phyloP scores from a whole-genome alignment of 2,797 vertebrate species.

The Corythornis leucogaster region DNA sequence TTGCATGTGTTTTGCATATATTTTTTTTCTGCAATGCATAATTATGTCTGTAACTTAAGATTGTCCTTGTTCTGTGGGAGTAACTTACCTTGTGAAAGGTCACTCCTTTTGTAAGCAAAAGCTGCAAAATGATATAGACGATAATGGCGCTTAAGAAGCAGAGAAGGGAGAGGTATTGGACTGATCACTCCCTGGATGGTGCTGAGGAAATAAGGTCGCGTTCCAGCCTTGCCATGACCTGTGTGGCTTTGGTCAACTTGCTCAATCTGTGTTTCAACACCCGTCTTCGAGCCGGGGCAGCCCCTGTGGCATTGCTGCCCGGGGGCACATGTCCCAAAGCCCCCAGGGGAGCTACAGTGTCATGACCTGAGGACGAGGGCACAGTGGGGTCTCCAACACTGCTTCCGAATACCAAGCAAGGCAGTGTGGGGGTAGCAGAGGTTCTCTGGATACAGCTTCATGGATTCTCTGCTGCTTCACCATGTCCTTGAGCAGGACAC shows the following conservation, averaged over 20 bases:
- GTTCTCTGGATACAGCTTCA: not conserved
- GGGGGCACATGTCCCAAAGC: accelerated
- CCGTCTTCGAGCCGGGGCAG: not conserved
- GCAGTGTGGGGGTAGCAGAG: accelerated
- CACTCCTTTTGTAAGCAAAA: not conserved
- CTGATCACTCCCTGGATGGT: not conserved
- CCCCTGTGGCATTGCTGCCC: not conserved
- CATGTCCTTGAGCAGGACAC: accelerated
- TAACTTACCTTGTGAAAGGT: not conserved
- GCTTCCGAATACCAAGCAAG: accelerated
- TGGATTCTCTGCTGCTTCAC: not conserved
- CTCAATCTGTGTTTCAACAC: slow-evolving; percentile 16
- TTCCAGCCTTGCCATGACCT: not conserved
- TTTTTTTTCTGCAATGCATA: not conserved
- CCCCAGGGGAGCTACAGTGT: not conserved
- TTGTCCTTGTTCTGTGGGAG: not conserved
- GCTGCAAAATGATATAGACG: not conserved
- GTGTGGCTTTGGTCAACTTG: slow-evolving; percentile 30
- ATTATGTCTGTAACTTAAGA: not conserved
- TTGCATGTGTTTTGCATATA: not conserved
- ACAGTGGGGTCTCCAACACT: accelerated
- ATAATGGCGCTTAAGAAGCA: accelerated
- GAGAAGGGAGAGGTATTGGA: not conserved
- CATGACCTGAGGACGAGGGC: accelerated
- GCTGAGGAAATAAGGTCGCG: slow-evolving; percentile 49